Base-by-base conservation (phyloP, 2,113 vertebrate genomes). In the Sinosuthora webbiana region DNA sequence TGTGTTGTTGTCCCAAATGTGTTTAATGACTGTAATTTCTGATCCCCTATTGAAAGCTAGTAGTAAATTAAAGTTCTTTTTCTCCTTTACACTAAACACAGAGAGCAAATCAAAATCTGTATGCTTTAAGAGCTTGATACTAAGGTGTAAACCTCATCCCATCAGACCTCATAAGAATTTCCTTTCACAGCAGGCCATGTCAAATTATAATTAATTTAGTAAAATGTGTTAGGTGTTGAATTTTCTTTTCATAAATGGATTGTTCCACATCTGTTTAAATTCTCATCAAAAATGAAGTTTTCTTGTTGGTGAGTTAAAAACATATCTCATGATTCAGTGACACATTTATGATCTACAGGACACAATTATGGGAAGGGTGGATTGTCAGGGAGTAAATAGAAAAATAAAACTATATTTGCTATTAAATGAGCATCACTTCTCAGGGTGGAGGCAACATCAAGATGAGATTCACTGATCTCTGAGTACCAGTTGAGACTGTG, bases 361-460 rank as follows among this genome's bases (percentile, higher is more conserved):
- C 60, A 91, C 13, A 60, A 17, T 75, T 35, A 84, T 18, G 20
- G 52, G 35, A 81, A 74, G 33, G 15, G 18, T 50, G 10, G 24
- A 50, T 71, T 93, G 19, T 13, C 35, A 78, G 11, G 16, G 35
- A 81, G 12, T 28, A 53, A 93, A 89, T 0, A 57, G 50, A 45
- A 17, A 83, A 80, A 77, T 27, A 60, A 89, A 56, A 57, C 3
- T 11, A 15, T 15, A 67, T 71, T 50, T 87, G 2, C 33, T 30
- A 31, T 17, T 31, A 81, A 70, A 84, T 39, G 0, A 63, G 7
- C 9, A 55, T 62, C 0, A 0, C 19, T 83, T 83, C 68, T 45
- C 47, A 78, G 56, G 13, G 7, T 10, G 1, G 21, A 80, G 5
- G 37, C 10, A 93, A 81, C 21, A 89, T 20, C 35, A 63, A 41